Base-by-base conservation (phyloP, 2,113 vertebrate genomes). In the Circaetus cinerascens region DNA sequence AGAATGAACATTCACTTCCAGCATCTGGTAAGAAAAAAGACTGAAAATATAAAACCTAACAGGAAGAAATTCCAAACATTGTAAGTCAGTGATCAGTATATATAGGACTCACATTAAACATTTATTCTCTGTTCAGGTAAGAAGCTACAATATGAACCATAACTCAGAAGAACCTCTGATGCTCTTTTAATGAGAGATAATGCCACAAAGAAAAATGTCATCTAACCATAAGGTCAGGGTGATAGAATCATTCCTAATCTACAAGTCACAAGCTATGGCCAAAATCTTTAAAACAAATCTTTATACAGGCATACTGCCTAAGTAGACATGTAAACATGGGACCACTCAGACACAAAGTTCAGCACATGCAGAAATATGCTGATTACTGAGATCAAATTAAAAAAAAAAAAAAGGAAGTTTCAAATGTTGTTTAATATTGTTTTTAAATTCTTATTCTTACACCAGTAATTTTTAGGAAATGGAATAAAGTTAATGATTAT, bases 311-410 rank as follows among this genome's bases (percentile, higher is more conserved):
- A 15, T 46, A 27, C 25, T 57, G 13, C 21, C 15, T 59, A 53
- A 75, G 36, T 3, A 69, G 0, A 36, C 40, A 55, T 2, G 4
- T 22, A 53, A 94, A 55, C 59, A 68, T 0, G 0, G 40, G 55
- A 81, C 5, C 15, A 79, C 51, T 91, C 36, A 79, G 41, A 75
- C 30, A 89, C 11, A 86, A 86, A 74, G 18, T 34, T 91, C 30
- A 81, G 50, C 23, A 48, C 18, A 40, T 45, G 23, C 14, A 88
- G 34, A 87, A 71, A 80, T 38, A 41, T 16, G 48, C 9, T 41
- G 5, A 62, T 75, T 62, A 82, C 10, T 21, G 40, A 73, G 5
- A 74, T 30, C 1, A 79, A 71, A 78, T 16, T 59, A 21, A 48
- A 34, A 32, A 38, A 13, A 41, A 41, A 41, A 41, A 50, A 50